Evolutionary conservation across 2,113 vertebrate genomes (phyloP), one percentile per base, ranked within the genome.

Genomic region (Mustelus asterias): DNA sequence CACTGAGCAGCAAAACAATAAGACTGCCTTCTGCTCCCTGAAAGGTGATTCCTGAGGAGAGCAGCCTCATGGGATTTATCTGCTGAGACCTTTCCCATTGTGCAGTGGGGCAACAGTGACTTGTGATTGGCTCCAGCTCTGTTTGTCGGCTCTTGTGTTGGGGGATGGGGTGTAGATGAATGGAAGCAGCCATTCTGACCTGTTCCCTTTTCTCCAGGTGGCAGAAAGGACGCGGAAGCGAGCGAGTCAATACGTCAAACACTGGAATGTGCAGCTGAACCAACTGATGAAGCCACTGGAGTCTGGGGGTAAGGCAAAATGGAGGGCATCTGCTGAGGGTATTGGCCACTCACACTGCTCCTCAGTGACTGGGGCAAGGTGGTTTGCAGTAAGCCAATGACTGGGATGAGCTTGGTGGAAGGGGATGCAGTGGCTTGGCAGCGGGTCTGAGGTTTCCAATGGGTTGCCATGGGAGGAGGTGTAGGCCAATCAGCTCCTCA

Each of bases 231-330:
- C 96, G 96, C 97, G 97, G 93, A 96, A 97, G 94, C 97, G 96
- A 3, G 97, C 97, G 96, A 97, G 96, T 96, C 96, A 96, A 96
- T 96, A 97, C 8, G 97, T 98, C 0, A 97, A 97, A n/a, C 98
- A 98, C 93, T 98, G 98, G 98, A 98, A 97, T 63, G 97, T 98
- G 89, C 97, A 98, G 96, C 97, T 98, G 88, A 98, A 97, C 96
- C 96, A 97, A 33, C 97, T 98, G 86, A 98, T 98, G 97, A 97
- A 96, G 41, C 98, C 98, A 58, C 96, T 98, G 90, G n/a, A 80
- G 41, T 98, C 98, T 95, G 98, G 96, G 97, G 98, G 98, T 98
- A 70, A 95, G 89, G 54, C 11, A 11, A 26, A 60, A 14, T 1
- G 9, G 78, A 72, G n/a, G 5, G 78, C n/a, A 41, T 41, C 78